Evolutionary conservation across 2,797 vertebrate genomes (phyloP), one percentile per base, ranked within the genome.

Genomic region (Propithecus perrieri): DNA sequence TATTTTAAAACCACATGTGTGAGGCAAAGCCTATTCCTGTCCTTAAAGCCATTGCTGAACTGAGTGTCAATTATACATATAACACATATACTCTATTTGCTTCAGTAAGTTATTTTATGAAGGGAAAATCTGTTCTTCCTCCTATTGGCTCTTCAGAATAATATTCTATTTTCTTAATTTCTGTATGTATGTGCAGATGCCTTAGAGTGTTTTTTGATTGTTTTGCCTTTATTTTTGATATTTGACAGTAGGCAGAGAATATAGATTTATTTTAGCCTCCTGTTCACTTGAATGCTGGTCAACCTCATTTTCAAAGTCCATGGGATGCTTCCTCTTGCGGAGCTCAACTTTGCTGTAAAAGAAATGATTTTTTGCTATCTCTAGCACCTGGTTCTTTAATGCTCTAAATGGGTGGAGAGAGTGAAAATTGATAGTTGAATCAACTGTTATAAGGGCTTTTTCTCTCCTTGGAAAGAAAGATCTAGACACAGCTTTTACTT

Each of bases 1-100:
- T 43, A 83, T 91, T 89, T 96, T 91, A 95, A 94, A 95, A 76
- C 13, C 5, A n/a, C 50, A 18, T 18, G 15, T 84, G 15, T 84
- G n/a, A 95, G 13, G 17, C 3, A n/a, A 59, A 38, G 26, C 67
- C 71, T 89, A 9, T 92, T 76, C 30, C 67, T 75, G 3, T 12
- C 22, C 8, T 53, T 74, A 35, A 85, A 79, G 59, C 10, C 14
- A 69, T 38, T 67, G 14, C 11, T 75, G 15, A 12, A 67, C 17
- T 63, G 9, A 55, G 2, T 38, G 17, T 71, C 86, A 79, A 38
- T 33, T 71, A 41, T 4, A 35, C 20, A 43, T 12, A 43, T 20
- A 41, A 67, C 48, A 88, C 33, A 33, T 18, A 46, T 2, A 57
- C 12, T 53, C 2, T 72, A 43, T 72, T 86, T 89, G 75, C 8